Conservation (phyloP, 2,113 vertebrate genomes). For the Panurus biarmicus region DNA sequence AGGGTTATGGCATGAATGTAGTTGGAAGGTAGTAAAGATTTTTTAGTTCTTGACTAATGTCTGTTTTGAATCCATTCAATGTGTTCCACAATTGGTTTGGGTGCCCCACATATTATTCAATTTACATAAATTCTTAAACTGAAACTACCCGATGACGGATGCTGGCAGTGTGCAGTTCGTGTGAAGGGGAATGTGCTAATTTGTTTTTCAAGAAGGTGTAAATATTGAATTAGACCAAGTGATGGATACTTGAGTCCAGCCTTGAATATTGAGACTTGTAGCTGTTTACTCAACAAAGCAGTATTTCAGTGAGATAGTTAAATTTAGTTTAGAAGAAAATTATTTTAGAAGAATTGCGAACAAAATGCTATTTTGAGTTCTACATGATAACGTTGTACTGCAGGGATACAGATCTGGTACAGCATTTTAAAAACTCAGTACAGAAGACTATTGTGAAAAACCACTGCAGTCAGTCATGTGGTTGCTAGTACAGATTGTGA, state of each 20-base stretch:
- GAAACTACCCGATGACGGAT: background rate
- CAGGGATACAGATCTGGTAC: background rate
- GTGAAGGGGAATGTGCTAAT: background rate
- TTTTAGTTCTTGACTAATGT: background rate
- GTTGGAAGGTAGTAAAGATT: background rate
- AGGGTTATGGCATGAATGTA: background rate
- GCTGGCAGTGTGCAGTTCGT: background rate
- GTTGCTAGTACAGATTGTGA: background rate
- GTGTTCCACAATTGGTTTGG: background rate
- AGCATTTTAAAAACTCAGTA: background rate
- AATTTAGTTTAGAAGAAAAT: background rate
- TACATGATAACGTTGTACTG: background rate
- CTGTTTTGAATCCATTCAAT: background rate
- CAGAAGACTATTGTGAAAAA: slow-evolving; percentile 4
- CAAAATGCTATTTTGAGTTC: background rate
- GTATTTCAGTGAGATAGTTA: background rate
- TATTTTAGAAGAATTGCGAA: background rate
- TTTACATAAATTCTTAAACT: background rate
- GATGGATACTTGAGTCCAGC: background rate
- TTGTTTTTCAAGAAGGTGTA: background rate
- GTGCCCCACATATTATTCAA: background rate
- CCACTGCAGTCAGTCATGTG: background rate
- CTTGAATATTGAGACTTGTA: background rate
- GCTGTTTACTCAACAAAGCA: background rate
- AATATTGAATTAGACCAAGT: background rate